phyloP scores from a whole-genome alignment of 2,797 vertebrate species.

The Danio jaintianensis region DNA sequence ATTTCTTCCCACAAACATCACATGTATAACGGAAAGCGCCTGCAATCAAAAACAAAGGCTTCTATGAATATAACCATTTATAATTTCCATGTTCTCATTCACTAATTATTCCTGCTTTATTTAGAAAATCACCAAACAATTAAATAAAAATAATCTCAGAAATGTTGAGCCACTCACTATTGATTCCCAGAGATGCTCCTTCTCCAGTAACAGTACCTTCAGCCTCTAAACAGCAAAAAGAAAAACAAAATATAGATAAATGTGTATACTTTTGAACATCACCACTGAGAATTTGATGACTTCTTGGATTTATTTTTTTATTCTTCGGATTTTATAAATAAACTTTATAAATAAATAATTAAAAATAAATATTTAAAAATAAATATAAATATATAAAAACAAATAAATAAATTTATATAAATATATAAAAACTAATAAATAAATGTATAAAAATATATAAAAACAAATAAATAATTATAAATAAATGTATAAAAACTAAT shows the following conservation, averaged over 20 bases:
- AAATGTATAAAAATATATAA: too few species aligned
- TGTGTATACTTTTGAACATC: neutral
- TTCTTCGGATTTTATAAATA: too few species aligned
- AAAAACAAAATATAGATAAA: neutral
- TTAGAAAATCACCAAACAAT: neutral
- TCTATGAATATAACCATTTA: neutral
- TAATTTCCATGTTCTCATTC: neutral
- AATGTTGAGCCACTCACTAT: conserved; percentile 84
- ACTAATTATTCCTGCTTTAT: neutral
- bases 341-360: too few species aligned
- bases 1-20: conserved; percentile 99
- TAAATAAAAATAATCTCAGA: neutral
- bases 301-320: too few species aligned
- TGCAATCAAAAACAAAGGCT: conserved; percentile 66
- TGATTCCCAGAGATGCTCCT: conserved; percentile 82
- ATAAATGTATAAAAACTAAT: too few species aligned
- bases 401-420: too few species aligned
- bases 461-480: too few species aligned
- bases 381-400: too few species aligned
- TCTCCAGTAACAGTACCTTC: conserved; percentile 88
- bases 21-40: conserved; percentile 98
- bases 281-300: neutral
- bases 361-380: too few species aligned
- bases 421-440: too few species aligned
- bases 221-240: conserved; percentile 80